Conservation (phyloP, 1,140 invertebrate genomes). For the Orchestia grillus region DNA sequence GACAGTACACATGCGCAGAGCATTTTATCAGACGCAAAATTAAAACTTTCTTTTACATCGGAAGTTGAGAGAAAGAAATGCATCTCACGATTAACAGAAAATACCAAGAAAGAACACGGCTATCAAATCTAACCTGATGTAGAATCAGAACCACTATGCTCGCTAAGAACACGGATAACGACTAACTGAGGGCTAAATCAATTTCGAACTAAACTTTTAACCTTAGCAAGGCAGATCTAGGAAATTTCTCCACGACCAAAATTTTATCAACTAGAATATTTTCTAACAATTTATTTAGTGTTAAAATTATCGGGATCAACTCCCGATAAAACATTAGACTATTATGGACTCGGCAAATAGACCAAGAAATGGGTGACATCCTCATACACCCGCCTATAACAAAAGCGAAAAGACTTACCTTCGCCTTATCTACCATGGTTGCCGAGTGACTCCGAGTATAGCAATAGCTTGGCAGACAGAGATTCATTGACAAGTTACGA, state of each 20-base stretch:
- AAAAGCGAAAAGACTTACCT: neutral
- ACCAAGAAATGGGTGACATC: neutral
- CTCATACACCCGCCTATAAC: neutral
- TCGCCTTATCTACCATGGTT: neutral
- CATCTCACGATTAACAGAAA: neutral
- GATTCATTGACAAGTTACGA: neutral
- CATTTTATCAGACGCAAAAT: neutral
- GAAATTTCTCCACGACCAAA: too few species aligned
- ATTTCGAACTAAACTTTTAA: too few species aligned
- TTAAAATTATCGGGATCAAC: too few species aligned
- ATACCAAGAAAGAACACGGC: neutral
- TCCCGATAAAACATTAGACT: neutral
- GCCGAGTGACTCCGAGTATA: neutral
- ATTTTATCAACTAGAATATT: too few species aligned
- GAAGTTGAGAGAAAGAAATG: neutral
- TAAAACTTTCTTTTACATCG: neutral
- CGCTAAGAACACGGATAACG: too few species aligned
- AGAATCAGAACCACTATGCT: too few species aligned
- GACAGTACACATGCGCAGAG: neutral
- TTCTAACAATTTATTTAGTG: too few species aligned
- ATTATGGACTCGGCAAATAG: neutral
- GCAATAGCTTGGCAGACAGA: neutral
- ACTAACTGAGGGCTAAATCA: too few species aligned
- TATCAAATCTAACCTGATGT: neutral
- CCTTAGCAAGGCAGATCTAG: too few species aligned